Base-by-base conservation (phyloP, 2,113 vertebrate species). In the Promerops cafer region DNA sequence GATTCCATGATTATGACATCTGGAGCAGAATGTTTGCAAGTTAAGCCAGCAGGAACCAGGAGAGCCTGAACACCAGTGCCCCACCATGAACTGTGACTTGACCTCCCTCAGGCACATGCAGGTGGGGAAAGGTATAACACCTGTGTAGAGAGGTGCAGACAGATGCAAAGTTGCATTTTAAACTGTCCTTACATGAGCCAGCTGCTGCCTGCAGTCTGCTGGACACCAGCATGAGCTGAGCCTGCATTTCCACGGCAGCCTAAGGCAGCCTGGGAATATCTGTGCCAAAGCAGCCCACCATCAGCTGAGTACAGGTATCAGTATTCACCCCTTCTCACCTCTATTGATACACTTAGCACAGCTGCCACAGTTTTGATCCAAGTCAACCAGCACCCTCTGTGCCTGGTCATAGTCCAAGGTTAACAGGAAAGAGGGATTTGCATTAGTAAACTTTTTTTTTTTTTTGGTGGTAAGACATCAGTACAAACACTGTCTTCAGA, bases 21-120 rank as follows among this genome's bases (percentile, higher is more conserved):
- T 49, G 8, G 52, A 45, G 45, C 23, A 10, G 12, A 64, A 31
- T 4, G 4, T 64, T 61, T 74, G 54, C 54, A 52, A 84, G 24
- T 31, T 56, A 39, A 82, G 19, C 16, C 50, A 77, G n/a, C 7
- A 77, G 53, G 74, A 92, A 8, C 3, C 39, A 77, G 35, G 26
- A 33, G 4, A 87, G 2, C 10, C n/a, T 81, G 72, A 74, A 13
- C 23, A 40, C 4, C 31, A 60, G 7, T 1, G 5, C 24, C 56
- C 16, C 20, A 13, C 21, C 8, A 11, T 11, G 35, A 89, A 6
- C 24, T 27, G 3, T 0, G 0, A 6, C 16, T 37, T 42, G 23
- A 33, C 18, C 7, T 68, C 14, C 42, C 3, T 64, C 35, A 40
- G 24, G 19, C 6, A 68, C 72, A 11, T 45, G 23, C 23, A 72